Evolutionary conservation across 2,797 vertebrate species (phyloP).

Genomic region (Anguilla pacifica): DNA sequence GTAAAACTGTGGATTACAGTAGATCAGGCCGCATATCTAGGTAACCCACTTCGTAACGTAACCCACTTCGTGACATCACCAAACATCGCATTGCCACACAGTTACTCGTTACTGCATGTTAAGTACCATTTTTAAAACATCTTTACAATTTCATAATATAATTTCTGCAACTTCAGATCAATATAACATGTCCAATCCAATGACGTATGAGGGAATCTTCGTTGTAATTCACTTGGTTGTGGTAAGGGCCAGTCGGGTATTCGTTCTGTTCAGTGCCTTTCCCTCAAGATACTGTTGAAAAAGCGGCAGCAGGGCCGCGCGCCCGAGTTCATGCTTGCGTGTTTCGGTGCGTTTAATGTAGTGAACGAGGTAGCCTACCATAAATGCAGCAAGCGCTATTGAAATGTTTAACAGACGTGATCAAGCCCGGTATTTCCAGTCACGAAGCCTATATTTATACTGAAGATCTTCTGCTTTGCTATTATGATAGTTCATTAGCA

Average conservation of each 20-base stretch:
- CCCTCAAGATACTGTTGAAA: background rate
- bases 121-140: too few relatives aligned
- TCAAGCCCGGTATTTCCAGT: background rate
- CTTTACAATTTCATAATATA: background rate
- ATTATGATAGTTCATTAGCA: background rate
- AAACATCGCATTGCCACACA: background rate
- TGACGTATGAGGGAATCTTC: background rate
- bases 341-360: background rate
- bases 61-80: background rate
- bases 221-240: background rate
- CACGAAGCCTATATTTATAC: background rate
- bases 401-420: background rate
- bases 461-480: background rate
- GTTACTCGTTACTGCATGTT: background rate
- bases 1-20: background rate
- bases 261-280: background rate
- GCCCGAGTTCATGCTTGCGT: background rate
- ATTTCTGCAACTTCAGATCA: background rate
- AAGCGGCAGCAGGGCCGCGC: background rate
- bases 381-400: background rate
- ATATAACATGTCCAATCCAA: background rate
- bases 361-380: background rate
- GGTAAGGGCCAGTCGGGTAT: background rate
- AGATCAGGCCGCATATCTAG: background rate
- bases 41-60: background rate